Evolutionary conservation across 2,888 invertebrate genomes (phyloP).

Genomic region (Gnatocerus cornutus): DNA sequence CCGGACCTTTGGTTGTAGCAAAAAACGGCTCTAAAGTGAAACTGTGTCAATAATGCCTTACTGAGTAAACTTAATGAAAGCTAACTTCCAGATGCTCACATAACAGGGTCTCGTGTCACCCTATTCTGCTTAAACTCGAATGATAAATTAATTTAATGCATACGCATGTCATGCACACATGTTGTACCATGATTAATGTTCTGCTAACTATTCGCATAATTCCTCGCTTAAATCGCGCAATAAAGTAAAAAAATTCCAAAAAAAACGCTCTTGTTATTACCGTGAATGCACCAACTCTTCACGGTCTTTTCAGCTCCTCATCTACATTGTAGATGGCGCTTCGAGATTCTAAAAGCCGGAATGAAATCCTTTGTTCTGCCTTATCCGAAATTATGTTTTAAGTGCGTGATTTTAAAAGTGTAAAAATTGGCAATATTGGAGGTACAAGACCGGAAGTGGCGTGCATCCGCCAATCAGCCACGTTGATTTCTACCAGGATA

Average conservation of each 20-base stretch:
- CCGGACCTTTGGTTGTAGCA: too few species aligned
- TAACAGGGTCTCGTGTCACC: constrained; percentile 3
- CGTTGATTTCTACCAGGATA: constrained; percentile 25
- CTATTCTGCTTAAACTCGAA: constrained; percentile 22
- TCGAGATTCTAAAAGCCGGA: constrained; percentile 18
- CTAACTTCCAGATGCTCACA: constrained; percentile 4
- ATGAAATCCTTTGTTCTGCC: constrained; percentile 30
- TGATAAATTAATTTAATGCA: constrained; percentile 40
- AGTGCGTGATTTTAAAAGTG: constrained; percentile 28
- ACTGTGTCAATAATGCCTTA: too few species aligned
- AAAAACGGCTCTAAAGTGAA: too few species aligned
- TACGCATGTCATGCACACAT: constrained; percentile 37
- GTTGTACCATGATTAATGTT: constrained; percentile 34
- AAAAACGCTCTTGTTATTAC: constrained; percentile 11
- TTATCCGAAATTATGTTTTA: constrained; percentile 30
- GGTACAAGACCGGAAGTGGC: constrained; percentile 25
- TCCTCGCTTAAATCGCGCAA: constrained; percentile 26
- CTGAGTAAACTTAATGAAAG: constrained; percentile 2
- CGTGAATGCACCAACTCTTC: constrained; percentile 25
- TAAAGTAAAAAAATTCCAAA: constrained; percentile 10
- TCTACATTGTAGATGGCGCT: constrained; percentile 31
- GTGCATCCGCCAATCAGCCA: constrained; percentile 39
- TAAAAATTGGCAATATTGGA: constrained; percentile 18
- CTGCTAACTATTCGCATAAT: constrained; percentile 40
- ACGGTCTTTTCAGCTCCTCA: constrained; percentile 25